Evolutionary conservation across 2,113 vertebrate species (phyloP).

Genomic region (Megatriorchis doriae): DNA sequence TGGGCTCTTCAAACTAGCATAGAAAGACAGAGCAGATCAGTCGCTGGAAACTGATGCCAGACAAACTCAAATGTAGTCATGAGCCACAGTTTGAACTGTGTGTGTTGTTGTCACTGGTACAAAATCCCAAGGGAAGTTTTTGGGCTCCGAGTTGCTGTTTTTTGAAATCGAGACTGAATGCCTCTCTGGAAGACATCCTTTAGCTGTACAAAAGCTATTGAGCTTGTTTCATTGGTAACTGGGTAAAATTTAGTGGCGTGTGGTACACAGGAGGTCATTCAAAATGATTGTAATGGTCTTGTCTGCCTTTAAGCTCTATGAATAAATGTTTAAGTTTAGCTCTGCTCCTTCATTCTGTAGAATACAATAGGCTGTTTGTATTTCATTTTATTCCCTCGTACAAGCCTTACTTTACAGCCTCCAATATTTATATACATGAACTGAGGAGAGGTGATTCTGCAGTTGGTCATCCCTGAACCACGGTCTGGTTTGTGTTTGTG

Average conservation of each 20-base stretch:
- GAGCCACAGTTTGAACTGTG: not conserved
- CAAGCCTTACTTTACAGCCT: not conserved
- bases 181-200: not conserved
- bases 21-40: not conserved
- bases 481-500: fast-evolving
- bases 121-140: not conserved
- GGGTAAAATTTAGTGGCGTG: not conserved
- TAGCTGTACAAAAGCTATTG: not conserved
- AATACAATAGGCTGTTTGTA: not conserved
- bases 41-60: not conserved
- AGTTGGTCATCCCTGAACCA: not conserved
- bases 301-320: not conserved
- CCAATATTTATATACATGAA: not conserved
- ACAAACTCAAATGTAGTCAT: not conserved
- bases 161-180: not conserved
- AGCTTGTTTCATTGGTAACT: not conserved
- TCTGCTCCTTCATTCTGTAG: not conserved
- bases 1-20: not conserved
- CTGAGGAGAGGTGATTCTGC: not conserved
- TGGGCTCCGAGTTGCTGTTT: not conserved
- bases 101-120: fast-evolving
- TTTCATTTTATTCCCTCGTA: not conserved
- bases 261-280: not conserved
- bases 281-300: not conserved
- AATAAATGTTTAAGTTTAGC: not conserved